Evolutionary conservation across 1,140 invertebrate genomes (phyloP).

Genomic region (Cydia splendana): DNA sequence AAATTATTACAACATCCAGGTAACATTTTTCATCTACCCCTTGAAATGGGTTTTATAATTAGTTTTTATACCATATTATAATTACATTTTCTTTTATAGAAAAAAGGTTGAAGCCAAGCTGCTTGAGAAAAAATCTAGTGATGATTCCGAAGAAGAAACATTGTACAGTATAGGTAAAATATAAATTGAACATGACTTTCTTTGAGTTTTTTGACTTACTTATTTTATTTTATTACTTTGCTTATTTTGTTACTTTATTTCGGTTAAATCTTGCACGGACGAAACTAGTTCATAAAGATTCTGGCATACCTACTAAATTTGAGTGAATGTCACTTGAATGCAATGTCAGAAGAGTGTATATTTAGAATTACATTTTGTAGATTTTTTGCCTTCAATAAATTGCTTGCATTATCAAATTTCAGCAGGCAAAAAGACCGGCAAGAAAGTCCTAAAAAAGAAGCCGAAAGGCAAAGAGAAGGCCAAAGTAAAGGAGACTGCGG

Average conservation of each 20-base stretch:
- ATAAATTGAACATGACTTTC: no score
- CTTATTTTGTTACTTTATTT: no score
- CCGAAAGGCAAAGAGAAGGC: conserved; percentile 44
- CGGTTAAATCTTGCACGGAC: no score
- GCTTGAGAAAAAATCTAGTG: conserved; percentile 79
- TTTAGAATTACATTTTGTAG: neutral
- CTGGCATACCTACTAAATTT: no score
- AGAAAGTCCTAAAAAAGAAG: conserved; percentile 65
- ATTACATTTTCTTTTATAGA: conserved; percentile 55
- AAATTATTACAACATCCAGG: conserved; percentile 68
- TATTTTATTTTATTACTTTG: no score
- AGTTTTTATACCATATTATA: conserved; percentile 42
- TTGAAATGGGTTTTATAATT: neutral
- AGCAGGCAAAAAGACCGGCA: conserved; percentile 63
- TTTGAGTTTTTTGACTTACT: no score
- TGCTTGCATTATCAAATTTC: conserved; percentile 33
- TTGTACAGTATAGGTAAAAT: conserved; percentile 68
- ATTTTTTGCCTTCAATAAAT: neutral
- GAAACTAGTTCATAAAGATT: no score
- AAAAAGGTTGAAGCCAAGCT: conserved; percentile 79
- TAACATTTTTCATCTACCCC: conserved; percentile 37
- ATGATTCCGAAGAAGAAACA: conserved; percentile 79
- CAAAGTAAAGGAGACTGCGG: conserved; percentile 36
- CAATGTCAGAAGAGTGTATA: no score
- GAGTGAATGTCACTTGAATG: no score